These are phyloP conservation scores for Acipenser transmontanus DNA, from an alignment of 2,797 vertebrate genomes.

Conservation along the genomic window DNA sequence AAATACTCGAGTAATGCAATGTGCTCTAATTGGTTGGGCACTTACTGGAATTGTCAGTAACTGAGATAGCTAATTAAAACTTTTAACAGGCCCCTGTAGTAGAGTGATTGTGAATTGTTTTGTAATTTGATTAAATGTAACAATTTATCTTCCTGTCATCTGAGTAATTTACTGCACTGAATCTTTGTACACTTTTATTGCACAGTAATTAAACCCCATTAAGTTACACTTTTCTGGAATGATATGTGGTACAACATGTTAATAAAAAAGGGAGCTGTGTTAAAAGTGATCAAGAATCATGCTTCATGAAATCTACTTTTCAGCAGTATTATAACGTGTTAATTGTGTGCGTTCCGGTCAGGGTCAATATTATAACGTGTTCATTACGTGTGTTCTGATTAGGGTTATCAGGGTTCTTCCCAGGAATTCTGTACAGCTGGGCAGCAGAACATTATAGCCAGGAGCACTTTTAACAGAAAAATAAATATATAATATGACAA, in stretches of 20 bases:
- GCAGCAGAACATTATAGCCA: no score
- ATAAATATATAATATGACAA: no score
- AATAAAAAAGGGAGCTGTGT: neutral
- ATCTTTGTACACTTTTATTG: conserved; percentile 15
- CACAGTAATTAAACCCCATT: conserved; percentile 20
- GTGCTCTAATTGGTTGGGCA: conserved; percentile 2
- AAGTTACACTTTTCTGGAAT: neutral
- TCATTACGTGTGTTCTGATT: no score
- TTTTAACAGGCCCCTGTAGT: conserved; percentile 2
- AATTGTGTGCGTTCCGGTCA: no score
- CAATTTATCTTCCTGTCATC: conserved; percentile 14
- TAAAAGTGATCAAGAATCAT: neutral
- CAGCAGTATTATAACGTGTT: no score
- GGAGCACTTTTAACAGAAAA: no score
- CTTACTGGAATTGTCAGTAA: conserved; percentile 10
- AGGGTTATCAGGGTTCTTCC: no score
- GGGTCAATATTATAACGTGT: no score
- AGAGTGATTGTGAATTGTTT: neutral
- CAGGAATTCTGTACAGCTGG: no score
- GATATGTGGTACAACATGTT: neutral
- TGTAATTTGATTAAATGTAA: conserved; percentile 11
- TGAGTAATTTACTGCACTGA: conserved; percentile 19
- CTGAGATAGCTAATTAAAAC: conserved; percentile 11
- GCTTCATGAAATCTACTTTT: neutral
- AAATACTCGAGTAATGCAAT: neutral